phyloP scores from a whole-genome alignment of 1,140 invertebrate species.

The Diorhabda sublineata region DNA sequence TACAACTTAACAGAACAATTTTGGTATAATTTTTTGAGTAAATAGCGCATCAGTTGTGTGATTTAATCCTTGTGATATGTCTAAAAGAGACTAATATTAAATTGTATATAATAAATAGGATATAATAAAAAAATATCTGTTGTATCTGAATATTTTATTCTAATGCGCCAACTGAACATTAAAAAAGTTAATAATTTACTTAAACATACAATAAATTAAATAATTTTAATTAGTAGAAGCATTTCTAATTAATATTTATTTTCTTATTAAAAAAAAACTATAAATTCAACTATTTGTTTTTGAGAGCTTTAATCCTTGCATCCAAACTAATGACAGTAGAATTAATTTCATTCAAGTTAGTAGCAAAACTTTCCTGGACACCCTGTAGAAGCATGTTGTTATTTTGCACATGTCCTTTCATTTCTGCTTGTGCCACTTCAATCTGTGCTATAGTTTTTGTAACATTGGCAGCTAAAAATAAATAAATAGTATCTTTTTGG shows the following conservation, averaged over 20 bases:
- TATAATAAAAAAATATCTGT: no score
- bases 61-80: no score
- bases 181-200: no score
- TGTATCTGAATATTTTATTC: no score
- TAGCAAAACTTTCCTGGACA: constrained; percentile 73
- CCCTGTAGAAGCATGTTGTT: constrained; percentile 75
- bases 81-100: no score
- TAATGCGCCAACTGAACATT: no score
- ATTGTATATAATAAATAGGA: no score
- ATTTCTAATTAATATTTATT: no score
- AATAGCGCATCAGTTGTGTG: no score
- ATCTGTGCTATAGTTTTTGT: constrained; percentile 77
- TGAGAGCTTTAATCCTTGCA: constrained; percentile 61
- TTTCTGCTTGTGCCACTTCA: constrained; percentile 75
- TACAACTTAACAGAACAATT: neutral
- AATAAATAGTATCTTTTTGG: neutral
- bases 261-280: no score
- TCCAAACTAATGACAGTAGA: constrained; percentile 72
- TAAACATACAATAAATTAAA: no score
- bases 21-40: neutral
- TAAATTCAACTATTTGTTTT: constrained; percentile 40
- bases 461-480: constrained; percentile 71
- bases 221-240: no score
- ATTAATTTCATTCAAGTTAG: constrained; percentile 70
- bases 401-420: constrained; percentile 64